These are phyloP conservation scores for Channa striata DNA, from an alignment of 2,797 vertebrate genomes.

Conservation along the genomic window DNA sequence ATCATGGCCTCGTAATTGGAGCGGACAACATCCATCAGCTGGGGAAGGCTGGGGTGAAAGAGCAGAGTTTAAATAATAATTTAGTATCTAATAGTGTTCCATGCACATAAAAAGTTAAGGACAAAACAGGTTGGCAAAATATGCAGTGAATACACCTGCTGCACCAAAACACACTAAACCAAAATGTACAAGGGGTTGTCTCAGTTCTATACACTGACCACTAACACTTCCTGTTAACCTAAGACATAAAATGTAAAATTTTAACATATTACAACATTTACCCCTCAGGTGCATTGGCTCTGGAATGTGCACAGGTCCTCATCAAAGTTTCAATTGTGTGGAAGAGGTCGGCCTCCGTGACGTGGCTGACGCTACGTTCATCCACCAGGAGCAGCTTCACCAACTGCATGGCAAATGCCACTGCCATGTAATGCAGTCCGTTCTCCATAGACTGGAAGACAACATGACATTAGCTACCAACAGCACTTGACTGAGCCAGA, in stretches of 20 bases:
- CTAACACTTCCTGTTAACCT: too few species aligned
- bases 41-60: conserved; percentile 87
- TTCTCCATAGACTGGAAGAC: conserved; percentile 96
- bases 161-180: too few species aligned
- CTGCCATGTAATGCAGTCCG: conserved; percentile 99
- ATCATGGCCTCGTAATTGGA: conserved; percentile 99
- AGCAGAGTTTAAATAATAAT: not conserved
- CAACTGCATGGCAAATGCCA: conserved; percentile 98
- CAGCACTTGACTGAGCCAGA: not conserved
- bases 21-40: conserved; percentile 98
- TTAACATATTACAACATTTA: conserved; percentile 71
- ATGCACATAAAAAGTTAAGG: too few species aligned
- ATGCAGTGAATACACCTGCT: too few species aligned
- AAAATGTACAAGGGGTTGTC: too few species aligned
- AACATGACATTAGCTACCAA: not conserved
- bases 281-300: conserved; percentile 98
- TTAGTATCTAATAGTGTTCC: too few species aligned
- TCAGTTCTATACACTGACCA: too few species aligned
- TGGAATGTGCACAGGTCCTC: conserved; percentile 99
- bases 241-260: not conserved
- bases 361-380: conserved; percentile 95
- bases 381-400: conserved; percentile 98
- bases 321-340: conserved; percentile 99
- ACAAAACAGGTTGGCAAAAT: too few species aligned
- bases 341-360: conserved; percentile 98